Evolutionary conservation across 2,888 invertebrate species (phyloP).

Genomic region (Linyphia triangularis): DNA sequence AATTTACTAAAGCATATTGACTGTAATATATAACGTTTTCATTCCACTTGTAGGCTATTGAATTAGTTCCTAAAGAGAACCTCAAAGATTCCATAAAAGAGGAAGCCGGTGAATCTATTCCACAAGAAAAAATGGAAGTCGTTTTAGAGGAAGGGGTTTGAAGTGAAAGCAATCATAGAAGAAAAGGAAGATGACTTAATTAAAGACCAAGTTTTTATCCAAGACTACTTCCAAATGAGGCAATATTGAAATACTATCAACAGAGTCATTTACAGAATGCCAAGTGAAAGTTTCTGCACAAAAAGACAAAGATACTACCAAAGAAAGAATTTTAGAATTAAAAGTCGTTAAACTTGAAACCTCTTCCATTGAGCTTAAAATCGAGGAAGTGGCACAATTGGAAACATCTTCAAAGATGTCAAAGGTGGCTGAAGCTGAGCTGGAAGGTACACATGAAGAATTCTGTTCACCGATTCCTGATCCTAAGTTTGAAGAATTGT

Average conservation of each 20-base stretch:
- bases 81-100: constrained; percentile 1
- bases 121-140: background rate
- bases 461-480: constrained; percentile 75
- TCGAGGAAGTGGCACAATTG: no score
- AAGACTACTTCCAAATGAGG: no score
- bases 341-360: background rate
- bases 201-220: background rate
- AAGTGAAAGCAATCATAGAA: constrained; percentile 73
- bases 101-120: constrained; percentile 76
- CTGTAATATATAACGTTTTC: no score
- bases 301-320: background rate
- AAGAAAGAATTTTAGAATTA: no score
- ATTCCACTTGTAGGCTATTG: background rate
- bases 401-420: background rate
- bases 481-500: constrained; percentile 84
- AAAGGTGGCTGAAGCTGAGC: background rate
- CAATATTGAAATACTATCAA: no score
- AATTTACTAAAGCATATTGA: no score
- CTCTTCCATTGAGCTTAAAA: background rate
- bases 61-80: constrained; percentile 19
- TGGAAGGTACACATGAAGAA: constrained; percentile 79
- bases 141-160: no score
- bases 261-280: no score
- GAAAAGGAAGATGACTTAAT: background rate
- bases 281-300: no score